phyloP scores from a whole-genome alignment of 2,113 vertebrate species.

The Chamaea fasciata region DNA sequence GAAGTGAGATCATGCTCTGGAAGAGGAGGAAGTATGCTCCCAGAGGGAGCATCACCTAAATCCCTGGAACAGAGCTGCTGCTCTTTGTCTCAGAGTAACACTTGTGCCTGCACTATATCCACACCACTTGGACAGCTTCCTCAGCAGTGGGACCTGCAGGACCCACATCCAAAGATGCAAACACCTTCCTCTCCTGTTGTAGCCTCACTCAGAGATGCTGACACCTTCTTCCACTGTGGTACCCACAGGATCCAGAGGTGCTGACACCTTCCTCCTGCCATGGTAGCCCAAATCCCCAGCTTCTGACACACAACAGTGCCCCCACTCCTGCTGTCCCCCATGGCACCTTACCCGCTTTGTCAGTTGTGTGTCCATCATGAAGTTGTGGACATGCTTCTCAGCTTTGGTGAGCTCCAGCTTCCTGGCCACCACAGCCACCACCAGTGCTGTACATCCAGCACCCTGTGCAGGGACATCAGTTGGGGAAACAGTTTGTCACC shows the following conservation, averaged over 20 bases:
- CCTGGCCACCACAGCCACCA: constrained; percentile 97
- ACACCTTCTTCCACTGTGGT: not conserved
- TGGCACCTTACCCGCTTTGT: constrained; percentile 90
- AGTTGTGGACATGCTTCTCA: constrained; percentile 98
- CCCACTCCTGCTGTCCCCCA: not conserved
- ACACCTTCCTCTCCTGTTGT: not conserved
- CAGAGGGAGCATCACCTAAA: not conserved
- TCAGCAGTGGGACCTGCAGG: not conserved
- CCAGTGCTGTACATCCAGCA: constrained; percentile 92
- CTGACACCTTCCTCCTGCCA: not conserved
- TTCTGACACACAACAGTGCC: not conserved
- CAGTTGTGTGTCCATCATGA: constrained; percentile 99
- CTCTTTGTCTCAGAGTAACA: accelerated
- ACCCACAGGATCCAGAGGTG: not conserved
- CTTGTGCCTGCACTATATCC: accelerated
- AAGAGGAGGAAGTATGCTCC: not conserved
- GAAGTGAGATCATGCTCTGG: not conserved
- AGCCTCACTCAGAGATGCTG: not conserved
- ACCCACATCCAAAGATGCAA: not conserved
- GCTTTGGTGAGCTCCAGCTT: constrained; percentile 99
- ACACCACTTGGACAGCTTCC: not conserved
- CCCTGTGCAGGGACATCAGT: constrained; percentile 71
- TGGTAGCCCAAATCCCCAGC: not conserved
- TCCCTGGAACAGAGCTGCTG: not conserved
- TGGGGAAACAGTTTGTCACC: not conserved